These are phyloP conservation scores for Oreochromis aureus DNA, from an alignment of 2,113 vertebrate genomes.

Conservation along the genomic window DNA sequence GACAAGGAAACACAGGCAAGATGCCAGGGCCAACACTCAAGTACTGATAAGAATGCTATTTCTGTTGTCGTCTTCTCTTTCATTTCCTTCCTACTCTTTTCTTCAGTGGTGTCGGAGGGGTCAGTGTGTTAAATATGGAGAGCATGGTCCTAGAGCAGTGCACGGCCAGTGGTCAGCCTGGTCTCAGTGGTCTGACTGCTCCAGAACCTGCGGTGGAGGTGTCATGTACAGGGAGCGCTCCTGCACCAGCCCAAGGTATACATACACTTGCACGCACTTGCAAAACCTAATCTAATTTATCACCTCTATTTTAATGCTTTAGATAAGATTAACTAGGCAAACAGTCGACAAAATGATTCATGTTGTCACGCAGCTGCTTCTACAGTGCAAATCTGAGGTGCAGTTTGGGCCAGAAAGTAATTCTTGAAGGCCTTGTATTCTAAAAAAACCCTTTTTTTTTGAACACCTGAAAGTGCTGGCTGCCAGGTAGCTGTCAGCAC, in stretches of 20 bases:
- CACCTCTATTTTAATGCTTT: neutral
- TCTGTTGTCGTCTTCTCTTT: slow-evolving; percentile 3
- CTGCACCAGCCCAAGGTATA: slow-evolving; percentile 91
- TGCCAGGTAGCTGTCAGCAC: slow-evolving; percentile 58
- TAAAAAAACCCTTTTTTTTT: neutral
- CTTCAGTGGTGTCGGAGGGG: slow-evolving; percentile 94
- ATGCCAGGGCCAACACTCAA: neutral
- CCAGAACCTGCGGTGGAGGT: slow-evolving; percentile 88
- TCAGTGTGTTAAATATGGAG: slow-evolving; percentile 89
- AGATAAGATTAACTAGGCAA: neutral
- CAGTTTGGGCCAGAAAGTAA: slow-evolving; percentile 14
- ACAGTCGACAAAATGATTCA: slow-evolving; percentile 32
- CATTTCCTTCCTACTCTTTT: neutral
- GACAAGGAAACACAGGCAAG: slow-evolving; percentile 14
- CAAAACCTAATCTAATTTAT: slow-evolving; percentile 2
- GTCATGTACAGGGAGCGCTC: slow-evolving; percentile 85
- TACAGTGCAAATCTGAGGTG: neutral
- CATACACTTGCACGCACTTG: neutral
- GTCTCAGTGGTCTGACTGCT: slow-evolving; percentile 92
- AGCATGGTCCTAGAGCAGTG: slow-evolving; percentile 84
- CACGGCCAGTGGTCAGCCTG: slow-evolving; percentile 92
- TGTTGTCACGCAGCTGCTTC: slow-evolving; percentile 1
- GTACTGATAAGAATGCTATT: slow-evolving; percentile 22
- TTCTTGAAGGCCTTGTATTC: slow-evolving; percentile 19
- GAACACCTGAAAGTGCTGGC: slow-evolving; percentile 43